phyloP scores from a whole-genome alignment of 2,113 vertebrate genomes.

The Toxotes chatareus region DNA sequence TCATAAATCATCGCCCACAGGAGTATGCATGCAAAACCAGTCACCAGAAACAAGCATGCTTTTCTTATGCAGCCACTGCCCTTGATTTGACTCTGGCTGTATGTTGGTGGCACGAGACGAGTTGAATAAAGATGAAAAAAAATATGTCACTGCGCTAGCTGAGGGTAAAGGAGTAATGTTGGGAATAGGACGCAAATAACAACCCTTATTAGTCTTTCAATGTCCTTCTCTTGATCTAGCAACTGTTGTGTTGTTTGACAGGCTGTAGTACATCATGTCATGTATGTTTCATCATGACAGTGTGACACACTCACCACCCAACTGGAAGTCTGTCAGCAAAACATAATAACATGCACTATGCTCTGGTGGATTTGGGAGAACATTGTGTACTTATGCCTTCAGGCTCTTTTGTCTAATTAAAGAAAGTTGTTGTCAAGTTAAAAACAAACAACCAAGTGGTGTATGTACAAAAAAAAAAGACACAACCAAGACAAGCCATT shows the following conservation, averaged over 20 bases:
- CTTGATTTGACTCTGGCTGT: slow-evolving; percentile 55
- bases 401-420: slow-evolving; percentile 35
- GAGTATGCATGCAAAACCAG: slow-evolving; percentile 49
- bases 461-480: not conserved
- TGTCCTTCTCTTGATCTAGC: not conserved
- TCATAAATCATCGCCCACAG: slow-evolving; percentile 59
- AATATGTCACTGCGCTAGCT: slow-evolving; percentile 28
- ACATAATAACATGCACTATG: slow-evolving; percentile 36
- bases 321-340: slow-evolving; percentile 48
- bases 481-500: not conserved
- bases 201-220: slow-evolving; percentile 1
- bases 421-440: not conserved
- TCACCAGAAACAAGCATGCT: slow-evolving; percentile 61
- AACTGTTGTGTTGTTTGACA: slow-evolving; percentile 8
- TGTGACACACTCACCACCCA: slow-evolving; percentile 18
- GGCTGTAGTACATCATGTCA: slow-evolving; percentile 16
- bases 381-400: slow-evolving; percentile 23
- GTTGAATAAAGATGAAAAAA: slow-evolving; percentile 11
- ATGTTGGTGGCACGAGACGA: slow-evolving; percentile 30
- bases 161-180: not conserved
- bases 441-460: slow-evolving; percentile 15
- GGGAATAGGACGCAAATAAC: not conserved
- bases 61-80: slow-evolving; percentile 44
- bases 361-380: slow-evolving; percentile 24
- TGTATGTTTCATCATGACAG: not conserved